Base-by-base conservation (phyloP, 2,888 invertebrate genomes). In the Cryptocephalus primarius region DNA sequence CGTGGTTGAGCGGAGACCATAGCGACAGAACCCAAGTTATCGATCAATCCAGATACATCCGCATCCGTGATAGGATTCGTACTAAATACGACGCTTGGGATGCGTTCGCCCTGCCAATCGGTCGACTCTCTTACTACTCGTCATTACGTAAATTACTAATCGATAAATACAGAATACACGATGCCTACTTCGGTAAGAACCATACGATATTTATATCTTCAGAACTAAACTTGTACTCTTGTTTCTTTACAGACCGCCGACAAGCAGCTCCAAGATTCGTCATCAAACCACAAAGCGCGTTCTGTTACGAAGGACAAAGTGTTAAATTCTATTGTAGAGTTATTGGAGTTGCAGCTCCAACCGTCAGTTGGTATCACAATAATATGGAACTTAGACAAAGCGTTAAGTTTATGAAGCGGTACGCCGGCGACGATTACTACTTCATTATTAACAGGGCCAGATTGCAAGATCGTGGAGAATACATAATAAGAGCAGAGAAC, bases 381-480 rank as follows among this genome's bases (percentile, higher is more conserved):
- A 91, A 90, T 71, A 80, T 83, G 63, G 96, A 96, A 67, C 74
- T 99, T 45, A 78, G 91, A 46, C 97, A 99, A 73, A 94, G 94
- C 58, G 95, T 96, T 55, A 99, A 99, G 73, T 95, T 90, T 72
- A 99, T 99, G 97, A 97, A 97, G 75, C 83, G 95, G 63, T 99
- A 97, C 68, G 80, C 84, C 39, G 92, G 89, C 45, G 93, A 96
- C 60, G 94, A 97, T 65, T 99, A 93, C 70, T 93, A 94, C 72
- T 92, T 99, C 71, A 85, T 95, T 54, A 95, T 99, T 59, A 97
- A 96, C 74, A 84, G 99, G 58, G 89, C 89, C 36, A 94, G 91
- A 71, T 71, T 92, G 54, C 91, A 94, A 53, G 97, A 99, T 72
- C 83, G 94, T 62, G 99, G 97, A 57, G 96, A 97, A 71, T 97